Evolutionary conservation across 2,888 invertebrate genomes (phyloP), one percentile per base, ranked within the genome.

Genomic region (Halictus quadricinctus): DNA sequence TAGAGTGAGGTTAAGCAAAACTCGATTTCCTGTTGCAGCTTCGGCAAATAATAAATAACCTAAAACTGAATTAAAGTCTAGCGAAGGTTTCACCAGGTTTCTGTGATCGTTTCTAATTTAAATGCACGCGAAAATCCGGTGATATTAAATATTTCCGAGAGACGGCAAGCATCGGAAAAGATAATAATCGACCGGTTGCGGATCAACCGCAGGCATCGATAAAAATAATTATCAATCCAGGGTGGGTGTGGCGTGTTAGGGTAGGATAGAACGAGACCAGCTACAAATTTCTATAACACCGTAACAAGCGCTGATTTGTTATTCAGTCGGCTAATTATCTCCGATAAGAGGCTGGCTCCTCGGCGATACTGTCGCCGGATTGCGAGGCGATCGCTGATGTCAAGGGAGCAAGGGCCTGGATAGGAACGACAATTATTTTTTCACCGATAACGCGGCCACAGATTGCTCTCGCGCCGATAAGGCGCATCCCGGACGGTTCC

Each of bases 351-450:
- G 0, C 13, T 5, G 29, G 29, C 29, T 29, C 29, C 29, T 29
- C 29, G 29, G 29, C 29, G 29, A 29, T 29, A 29, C 29, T 29
- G 29, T 29, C 29, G 29, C 29, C 29, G 29, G 18, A 10, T 10
- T 15, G 18, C 50, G 36, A 50, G 58, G 76, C 76, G 72, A 50
- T 69, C 50, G 64, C 76, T 64, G 58, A 73, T 76, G 60, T 76
- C 79, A 54, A 41, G 66, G 69, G 41, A 54, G 76, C 76, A 50
- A 50, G 15, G 29, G 46, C 72, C 76, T 43, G 77, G 58, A 83
- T 88, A 64, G 58, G 72, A n/a, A n/a, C 70, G 74, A 85, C 70
- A 74, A 88, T 89, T 83, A 88, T 88, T 89, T 85, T 78, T 72
- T 41, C n/a, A 66, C 58, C 50, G 78, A 87, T 87, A 88, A 83